Conservation (phyloP, 2,797 vertebrate species). For the Lophius americanus region DNA sequence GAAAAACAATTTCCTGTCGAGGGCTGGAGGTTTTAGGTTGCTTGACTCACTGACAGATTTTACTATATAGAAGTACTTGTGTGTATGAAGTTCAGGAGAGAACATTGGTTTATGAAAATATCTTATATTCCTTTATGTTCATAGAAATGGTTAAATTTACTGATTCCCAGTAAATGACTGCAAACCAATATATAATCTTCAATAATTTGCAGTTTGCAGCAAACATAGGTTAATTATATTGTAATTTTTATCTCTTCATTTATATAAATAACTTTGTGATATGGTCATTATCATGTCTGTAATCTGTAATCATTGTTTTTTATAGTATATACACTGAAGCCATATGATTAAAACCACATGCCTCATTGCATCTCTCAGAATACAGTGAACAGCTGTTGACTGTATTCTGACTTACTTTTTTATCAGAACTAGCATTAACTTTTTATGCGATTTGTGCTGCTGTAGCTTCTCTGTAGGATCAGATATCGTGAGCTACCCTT, state of each 20-base stretch:
- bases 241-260: not conserved
- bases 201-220: conserved; percentile 27
- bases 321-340: too few species aligned
- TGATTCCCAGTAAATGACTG: conserved; percentile 15
- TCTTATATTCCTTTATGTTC: conserved; percentile 23
- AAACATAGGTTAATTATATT: not conserved
- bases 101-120: conserved; percentile 11
- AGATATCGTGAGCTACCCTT: too few species aligned
- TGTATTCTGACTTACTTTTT: too few species aligned
- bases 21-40: conserved; percentile 5
- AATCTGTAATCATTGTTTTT: too few species aligned
- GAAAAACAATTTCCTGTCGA: conserved; percentile 19
- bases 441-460: too few species aligned
- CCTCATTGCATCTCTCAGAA: too few species aligned
- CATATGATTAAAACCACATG: too few species aligned
- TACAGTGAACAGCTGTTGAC: too few species aligned
- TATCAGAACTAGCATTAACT: too few species aligned
- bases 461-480: too few species aligned
- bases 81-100: conserved; percentile 1
- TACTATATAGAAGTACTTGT: not conserved
- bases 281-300: too few species aligned
- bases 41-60: conserved; percentile 1
- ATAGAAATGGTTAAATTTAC: conserved; percentile 22
- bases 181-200: conserved; percentile 5
- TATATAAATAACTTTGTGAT: too few species aligned